Evolutionary conservation across 1,140 invertebrate genomes (phyloP).

Genomic region (Drosophila persimilis): DNA sequence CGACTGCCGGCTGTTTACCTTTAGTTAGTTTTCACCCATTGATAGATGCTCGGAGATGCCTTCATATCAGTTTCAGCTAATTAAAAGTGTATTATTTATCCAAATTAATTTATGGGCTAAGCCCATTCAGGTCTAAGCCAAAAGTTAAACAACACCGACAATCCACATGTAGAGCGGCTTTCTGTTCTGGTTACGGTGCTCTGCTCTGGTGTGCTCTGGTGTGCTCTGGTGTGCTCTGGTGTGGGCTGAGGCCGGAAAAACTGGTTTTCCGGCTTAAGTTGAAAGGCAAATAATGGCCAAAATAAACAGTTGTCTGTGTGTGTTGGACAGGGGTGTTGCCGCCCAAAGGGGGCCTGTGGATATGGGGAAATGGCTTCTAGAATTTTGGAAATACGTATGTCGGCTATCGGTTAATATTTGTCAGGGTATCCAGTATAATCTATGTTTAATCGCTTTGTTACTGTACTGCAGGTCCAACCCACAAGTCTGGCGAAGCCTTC

Average conservation of each 20-base stretch:
- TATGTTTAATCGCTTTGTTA: too few relatives aligned
- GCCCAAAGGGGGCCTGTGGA: not conserved
- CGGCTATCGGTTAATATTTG: too few relatives aligned
- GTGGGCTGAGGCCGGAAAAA: conserved; percentile 37
- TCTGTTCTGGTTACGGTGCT: too few relatives aligned
- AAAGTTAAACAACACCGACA: conserved; percentile 61
- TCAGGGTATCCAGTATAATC: too few relatives aligned
- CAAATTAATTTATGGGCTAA: conserved; percentile 67
- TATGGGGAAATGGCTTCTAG: too few relatives aligned
- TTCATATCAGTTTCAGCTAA: conserved; percentile 57
- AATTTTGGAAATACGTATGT: too few relatives aligned
- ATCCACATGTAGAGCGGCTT: conserved; percentile 17
- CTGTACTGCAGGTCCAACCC: too few relatives aligned
- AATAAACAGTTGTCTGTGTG: conserved; percentile 45
- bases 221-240: conserved; percentile 5
- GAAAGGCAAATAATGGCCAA: conserved; percentile 55
- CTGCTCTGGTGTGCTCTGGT: too few relatives aligned
- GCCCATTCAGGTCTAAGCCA: conserved; percentile 42
- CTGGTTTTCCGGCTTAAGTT: conserved; percentile 68
- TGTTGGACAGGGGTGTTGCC: conserved; percentile 11
- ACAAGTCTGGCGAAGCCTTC: too few relatives aligned
- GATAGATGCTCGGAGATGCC: conserved; percentile 8
- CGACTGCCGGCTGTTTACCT: conserved; percentile 13
- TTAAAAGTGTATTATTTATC: conserved; percentile 79
- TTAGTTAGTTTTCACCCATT: conserved; percentile 44